Evolutionary conservation across 2,113 vertebrate species (phyloP), one percentile per base, ranked within the genome.

Genomic region (Onychorhynchus coronatus): DNA sequence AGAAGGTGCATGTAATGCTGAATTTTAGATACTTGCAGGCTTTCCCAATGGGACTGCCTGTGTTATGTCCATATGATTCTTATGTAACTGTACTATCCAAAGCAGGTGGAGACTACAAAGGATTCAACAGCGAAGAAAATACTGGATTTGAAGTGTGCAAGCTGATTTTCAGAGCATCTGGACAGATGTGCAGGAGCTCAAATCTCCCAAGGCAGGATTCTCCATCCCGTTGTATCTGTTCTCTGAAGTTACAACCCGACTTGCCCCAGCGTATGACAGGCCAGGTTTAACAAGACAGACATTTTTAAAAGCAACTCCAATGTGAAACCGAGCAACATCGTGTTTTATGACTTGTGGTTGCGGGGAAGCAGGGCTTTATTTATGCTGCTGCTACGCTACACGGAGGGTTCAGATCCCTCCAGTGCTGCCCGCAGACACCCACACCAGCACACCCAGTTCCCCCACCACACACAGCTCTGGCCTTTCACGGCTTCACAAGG

Each of bases 381-480:
- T 89, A 94, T 90, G 61, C 25, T 6, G 37, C 94, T 84, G 90
- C 92, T 79, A 31, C 0, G 23, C 22, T 70, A 76, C 91, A 13
- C 1, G 9, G 65, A 96, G 90, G 72, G 24, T 30, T 88, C 24
- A 85, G 68, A 35, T 42, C 61, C 72, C 88, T 75, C 14, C 14
- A 46, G 87, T 15, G 79, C 83, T 80, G 56, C 89, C 91, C 94
- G 94, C 94, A n/a, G 2, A 59, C 81, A 62, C 85, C 94, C 83
- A 70, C 72, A 22, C 35, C 39, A 33, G 75, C 67, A 85, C 31
- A 20, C 61, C 24, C 61, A 62, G 61, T 89, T 95, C 89, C 92
- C 76, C 74, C 42, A 30, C 21, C 22, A 9, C 20, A 1, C 68
- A 49, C 56, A 41, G 35, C 67, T 63, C 77, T 27, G 28, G 56